phyloP scores from a whole-genome alignment of 2,888 invertebrate species.

The Chrysopilus asiliformis region DNA sequence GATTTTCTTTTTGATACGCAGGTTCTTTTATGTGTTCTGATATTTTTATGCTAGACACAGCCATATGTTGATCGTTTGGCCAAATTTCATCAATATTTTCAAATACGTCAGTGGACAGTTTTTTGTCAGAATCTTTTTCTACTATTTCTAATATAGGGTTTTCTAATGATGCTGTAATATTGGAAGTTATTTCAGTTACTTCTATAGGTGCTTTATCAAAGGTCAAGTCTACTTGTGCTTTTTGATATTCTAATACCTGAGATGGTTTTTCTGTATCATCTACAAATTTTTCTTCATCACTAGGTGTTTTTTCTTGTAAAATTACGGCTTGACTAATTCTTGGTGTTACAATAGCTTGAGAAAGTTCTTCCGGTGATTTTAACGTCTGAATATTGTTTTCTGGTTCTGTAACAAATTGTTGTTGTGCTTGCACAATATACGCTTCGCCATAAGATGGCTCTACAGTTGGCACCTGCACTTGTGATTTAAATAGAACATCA shows the following conservation, averaged over 20 bases:
- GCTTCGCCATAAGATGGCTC: background rate
- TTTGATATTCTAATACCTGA: slow-evolving; percentile 36
- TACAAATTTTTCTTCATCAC: slow-evolving; percentile 9
- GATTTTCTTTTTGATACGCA: slow-evolving; percentile 12
- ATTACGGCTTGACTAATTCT: background rate
- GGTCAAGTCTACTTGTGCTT: slow-evolving; percentile 35
- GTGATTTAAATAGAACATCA: slow-evolving; percentile 23
- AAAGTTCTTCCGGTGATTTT: background rate
- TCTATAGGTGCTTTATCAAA: slow-evolving; percentile 30
- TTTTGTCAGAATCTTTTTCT: slow-evolving; percentile 11
- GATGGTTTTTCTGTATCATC: slow-evolving; percentile 16
- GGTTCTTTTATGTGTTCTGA: slow-evolving; percentile 14
- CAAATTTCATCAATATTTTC: slow-evolving; percentile 30
- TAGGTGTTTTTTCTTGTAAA: slow-evolving; percentile 3
- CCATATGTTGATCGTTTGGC: slow-evolving; percentile 31
- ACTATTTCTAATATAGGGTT: slow-evolving; percentile 15
- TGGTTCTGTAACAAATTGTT: background rate
- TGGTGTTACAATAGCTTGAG: background rate
- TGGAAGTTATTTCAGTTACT: slow-evolving; percentile 17
- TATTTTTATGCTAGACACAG: too few relatives aligned
- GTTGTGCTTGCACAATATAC: background rate
- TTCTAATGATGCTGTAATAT: too few relatives aligned
- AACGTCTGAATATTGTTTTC: background rate
- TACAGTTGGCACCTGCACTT: background rate
- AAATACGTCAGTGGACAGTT: slow-evolving; percentile 2